A percentile compares a stretch with the other conserved stretches of the same genome.
phyloP scores from a whole-genome alignment of 2,888 invertebrate species.

The Ichneumoninae sp. region DNA sequence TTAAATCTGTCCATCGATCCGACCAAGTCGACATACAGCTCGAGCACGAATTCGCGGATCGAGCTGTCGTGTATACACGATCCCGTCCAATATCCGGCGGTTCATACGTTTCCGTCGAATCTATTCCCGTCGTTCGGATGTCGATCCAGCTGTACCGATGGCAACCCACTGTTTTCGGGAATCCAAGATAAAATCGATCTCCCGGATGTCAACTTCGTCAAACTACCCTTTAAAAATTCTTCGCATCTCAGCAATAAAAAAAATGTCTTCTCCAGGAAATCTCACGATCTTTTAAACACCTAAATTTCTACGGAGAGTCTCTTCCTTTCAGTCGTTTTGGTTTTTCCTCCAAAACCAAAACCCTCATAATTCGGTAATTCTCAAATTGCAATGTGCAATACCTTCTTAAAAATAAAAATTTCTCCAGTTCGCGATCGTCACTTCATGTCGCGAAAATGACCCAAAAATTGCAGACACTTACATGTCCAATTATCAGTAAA shows the following conservation, averaged over 20 bases:
- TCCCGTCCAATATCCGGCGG: constrained; percentile 43
- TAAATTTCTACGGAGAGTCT: no score
- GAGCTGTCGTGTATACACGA: not conserved
- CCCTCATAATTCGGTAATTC: not conserved
- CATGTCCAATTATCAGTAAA: constrained; percentile 16
- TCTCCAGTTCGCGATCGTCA: not conserved
- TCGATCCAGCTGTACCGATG: not conserved
- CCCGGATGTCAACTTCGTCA: not conserved
- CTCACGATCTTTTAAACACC: no score
- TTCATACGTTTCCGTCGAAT: constrained; percentile 12
- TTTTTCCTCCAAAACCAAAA: not conserved
- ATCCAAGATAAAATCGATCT: not conserved
- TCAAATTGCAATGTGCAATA: not conserved
- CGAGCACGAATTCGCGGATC: constrained; percentile 1
- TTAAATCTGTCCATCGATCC: constrained; percentile 15
- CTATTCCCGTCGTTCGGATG: constrained; percentile 10
- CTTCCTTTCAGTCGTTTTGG: not conserved
- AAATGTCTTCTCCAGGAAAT: not conserved
- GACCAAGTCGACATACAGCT: constrained; percentile 6
- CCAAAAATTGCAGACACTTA: not conserved
- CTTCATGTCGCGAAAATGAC: not conserved
- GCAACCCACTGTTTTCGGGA: not conserved
- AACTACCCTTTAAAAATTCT: not conserved
- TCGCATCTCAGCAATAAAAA: not conserved
- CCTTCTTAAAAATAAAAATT: not conserved